These are phyloP conservation scores for Kryptopterus vitreolus DNA, from an alignment of 2,797 vertebrate genomes.

Conservation along the genomic window DNA sequence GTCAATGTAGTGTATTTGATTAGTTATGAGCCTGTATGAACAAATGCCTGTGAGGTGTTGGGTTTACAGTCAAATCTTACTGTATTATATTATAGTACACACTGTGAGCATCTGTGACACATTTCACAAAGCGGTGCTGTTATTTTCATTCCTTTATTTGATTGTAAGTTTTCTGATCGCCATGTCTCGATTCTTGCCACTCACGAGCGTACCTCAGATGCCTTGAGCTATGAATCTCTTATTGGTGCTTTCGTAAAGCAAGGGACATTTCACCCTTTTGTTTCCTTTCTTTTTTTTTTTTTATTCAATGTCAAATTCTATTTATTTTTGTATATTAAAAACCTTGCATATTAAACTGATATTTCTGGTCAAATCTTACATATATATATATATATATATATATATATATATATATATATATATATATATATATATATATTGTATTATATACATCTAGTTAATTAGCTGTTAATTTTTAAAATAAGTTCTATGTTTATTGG, in stretches of 20 bases:
- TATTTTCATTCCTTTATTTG: conserved; percentile 9
- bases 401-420: no score
- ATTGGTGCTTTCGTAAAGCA: conserved; percentile 70
- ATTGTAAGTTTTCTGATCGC: neutral
- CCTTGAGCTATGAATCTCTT: conserved; percentile 70
- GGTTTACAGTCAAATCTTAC: conserved; percentile 24
- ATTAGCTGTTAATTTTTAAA: conserved; percentile 46
- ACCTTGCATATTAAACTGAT: neutral
- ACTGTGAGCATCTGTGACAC: conserved; percentile 54
- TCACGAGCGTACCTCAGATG: conserved; percentile 82
- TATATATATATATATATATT: neutral
- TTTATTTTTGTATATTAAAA: conserved; percentile 28
- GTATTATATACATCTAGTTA: conserved; percentile 30
- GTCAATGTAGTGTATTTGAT: no score
- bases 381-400: no score
- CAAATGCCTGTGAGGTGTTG: conserved; percentile 20
- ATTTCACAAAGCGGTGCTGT: conserved; percentile 61
- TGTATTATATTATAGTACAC: neutral
- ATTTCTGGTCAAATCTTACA: neutral
- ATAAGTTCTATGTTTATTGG: conserved; percentile 58
- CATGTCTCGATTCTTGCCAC: conserved; percentile 54
- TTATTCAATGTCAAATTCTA: neutral
- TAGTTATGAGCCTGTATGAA: neutral
- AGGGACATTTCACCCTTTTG: conserved; percentile 63
- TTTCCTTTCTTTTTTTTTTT: neutral